phyloP scores from a whole-genome alignment of 2,797 vertebrate species.

The Hydrolagus colliei region DNA sequence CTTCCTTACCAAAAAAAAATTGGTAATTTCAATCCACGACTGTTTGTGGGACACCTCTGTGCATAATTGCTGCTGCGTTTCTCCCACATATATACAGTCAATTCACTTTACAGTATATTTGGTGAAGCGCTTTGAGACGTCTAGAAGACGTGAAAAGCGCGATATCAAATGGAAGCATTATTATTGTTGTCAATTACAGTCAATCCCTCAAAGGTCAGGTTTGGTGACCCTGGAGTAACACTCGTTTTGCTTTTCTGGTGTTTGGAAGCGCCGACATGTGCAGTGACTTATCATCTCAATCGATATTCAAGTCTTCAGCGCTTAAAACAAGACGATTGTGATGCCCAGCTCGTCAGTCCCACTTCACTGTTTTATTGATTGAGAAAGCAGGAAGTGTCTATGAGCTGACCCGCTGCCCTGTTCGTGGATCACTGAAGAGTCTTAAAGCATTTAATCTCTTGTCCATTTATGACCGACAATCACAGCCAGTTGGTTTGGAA shows the following conservation, averaged over 20 bases:
- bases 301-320: background rate
- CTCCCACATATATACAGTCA: too few relatives aligned
- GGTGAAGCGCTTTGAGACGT: too few relatives aligned
- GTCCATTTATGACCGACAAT: too few relatives aligned
- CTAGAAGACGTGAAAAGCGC: too few relatives aligned
- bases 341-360: background rate
- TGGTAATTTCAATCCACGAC: too few relatives aligned
- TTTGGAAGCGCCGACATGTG: background rate
- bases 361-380: slow-evolving; percentile 3
- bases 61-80: too few relatives aligned
- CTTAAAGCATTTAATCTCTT: too few relatives aligned
- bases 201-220: background rate
- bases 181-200: background rate
- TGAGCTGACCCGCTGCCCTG: background rate
- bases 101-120: too few relatives aligned
- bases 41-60: too few relatives aligned
- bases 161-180: too few relatives aligned
- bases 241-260: background rate
- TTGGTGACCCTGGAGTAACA: background rate
- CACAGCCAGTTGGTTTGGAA: too few relatives aligned
- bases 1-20: too few relatives aligned
- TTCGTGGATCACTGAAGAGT: background rate
- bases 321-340: background rate
- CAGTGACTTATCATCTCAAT: background rate
- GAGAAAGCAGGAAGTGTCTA: background rate